Conservation (phyloP, 2,113 vertebrate species). For the Chroicocephalus ridibundus region DNA sequence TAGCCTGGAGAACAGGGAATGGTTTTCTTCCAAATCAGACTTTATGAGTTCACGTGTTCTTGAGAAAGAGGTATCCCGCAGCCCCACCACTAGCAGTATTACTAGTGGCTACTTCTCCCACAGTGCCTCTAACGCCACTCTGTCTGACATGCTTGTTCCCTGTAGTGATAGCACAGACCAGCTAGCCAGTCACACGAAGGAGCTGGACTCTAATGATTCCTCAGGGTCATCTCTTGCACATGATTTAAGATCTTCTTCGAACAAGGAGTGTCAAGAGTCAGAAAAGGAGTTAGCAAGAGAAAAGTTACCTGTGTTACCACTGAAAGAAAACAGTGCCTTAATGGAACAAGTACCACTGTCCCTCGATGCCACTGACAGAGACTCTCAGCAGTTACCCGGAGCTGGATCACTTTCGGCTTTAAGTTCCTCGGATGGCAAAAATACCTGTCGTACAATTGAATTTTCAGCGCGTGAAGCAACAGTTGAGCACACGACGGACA, state of each 20-base stretch:
- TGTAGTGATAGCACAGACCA: conserved; percentile 92
- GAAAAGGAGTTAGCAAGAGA: conserved; percentile 67
- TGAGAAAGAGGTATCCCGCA: conserved; percentile 88
- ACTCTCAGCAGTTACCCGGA: conserved; percentile 35
- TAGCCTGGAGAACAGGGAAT: conserved; percentile 85
- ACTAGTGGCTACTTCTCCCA: conserved; percentile 98
- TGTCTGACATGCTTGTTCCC: conserved; percentile 90
- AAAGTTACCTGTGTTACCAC: not conserved
- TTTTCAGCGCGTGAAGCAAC: conserved; percentile 68
- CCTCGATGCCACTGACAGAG: conserved; percentile 16
- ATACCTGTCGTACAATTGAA: not conserved
- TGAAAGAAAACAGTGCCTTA: conserved; percentile 80
- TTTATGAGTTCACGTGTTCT: conserved; percentile 68
- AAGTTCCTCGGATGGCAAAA: conserved; percentile 36
- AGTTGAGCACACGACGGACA: conserved; percentile 56
- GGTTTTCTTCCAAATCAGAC: conserved; percentile 79
- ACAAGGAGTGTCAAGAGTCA: conserved; percentile 73
- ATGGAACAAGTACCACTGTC: conserved; percentile 59
- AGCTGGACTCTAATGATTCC: conserved; percentile 68
- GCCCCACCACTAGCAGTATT: conserved; percentile 94
- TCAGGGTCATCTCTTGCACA: conserved; percentile 3
- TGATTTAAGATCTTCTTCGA: conserved; percentile 43
- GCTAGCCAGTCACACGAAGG: conserved; percentile 72
- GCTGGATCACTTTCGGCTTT: conserved; percentile 35
- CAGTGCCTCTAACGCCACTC: conserved; percentile 93